Evolutionary conservation across 2,888 invertebrate genomes (phyloP), one percentile per base, ranked within the genome.

Genomic region (Melanotus villosus): DNA sequence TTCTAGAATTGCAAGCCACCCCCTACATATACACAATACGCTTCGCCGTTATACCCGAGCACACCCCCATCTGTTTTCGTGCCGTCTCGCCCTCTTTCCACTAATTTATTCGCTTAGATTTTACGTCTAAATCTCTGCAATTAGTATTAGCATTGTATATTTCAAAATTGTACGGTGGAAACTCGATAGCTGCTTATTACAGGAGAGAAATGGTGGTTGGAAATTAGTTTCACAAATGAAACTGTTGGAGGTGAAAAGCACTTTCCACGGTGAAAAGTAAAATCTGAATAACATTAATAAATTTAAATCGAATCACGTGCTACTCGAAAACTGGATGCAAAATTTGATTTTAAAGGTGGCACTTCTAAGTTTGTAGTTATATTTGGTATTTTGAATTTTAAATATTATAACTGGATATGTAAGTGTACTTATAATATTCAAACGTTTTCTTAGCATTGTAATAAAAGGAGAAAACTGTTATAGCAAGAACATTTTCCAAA

Each of bases 141-240:
- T 73, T 73, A 73, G 60, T 68, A 72, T 73, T 71, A 74, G 72
- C 72, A 74, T 72, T 72, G 74, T 72, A 74, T 74, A 74, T 72
- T 74, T 70, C 66, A 64, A 68, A 72, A 70, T 67, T 70, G 64
- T 59, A 67, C 34, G 26, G 32, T 52, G 18, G 66, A 47, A 66
- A 70, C 63, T 41, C 45, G 43, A 70, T 66, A 70, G 57, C 52
- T 56, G 30, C 65, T 70, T 65, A 70, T 70, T 70, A 70, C 58
- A 34, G 65, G 14, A 34, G 41, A 57, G 47, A 38, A 60, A 65
- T 45, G 36, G 18, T 43, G 38, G 52, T 34, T 7, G 38, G 30
- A 47, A 69, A 69, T 69, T 65, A 52, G 60, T 50, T 60, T 65
- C 30, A 14, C 16, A 54, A 62, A 65, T 65, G 19, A 52, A 60